Evolutionary conservation across 2,113 vertebrate genomes (phyloP).

Genomic region (Centropristis striata): DNA sequence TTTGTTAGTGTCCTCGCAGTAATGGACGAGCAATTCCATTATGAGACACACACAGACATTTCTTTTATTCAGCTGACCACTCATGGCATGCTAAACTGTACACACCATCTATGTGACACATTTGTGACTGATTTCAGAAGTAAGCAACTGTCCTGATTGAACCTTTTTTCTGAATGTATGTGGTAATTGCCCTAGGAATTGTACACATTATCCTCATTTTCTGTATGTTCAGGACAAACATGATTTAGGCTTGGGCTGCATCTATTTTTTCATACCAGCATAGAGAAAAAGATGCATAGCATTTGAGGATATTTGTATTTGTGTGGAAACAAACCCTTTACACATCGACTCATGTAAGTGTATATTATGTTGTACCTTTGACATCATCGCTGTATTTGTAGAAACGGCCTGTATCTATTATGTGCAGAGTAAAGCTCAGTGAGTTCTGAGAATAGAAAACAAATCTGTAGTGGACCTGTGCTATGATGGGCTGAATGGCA

Average conservation of each 20-base stretch:
- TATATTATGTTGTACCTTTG: background rate
- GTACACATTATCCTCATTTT: background rate
- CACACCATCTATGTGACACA: background rate
- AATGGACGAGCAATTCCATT: conserved; percentile 65
- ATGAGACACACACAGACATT: conserved; percentile 49
- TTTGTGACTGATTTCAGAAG: background rate
- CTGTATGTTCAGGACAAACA: background rate
- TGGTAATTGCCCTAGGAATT: background rate
- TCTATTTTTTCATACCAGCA: too few species aligned
- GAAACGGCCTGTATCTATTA: background rate
- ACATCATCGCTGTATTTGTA: background rate
- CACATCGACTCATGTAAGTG: background rate
- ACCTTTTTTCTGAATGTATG: background rate
- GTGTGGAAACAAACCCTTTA: too few species aligned
- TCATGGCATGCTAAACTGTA: conserved; percentile 12
- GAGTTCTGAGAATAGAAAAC: background rate
- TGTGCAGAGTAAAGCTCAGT: background rate
- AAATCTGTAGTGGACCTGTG: background rate
- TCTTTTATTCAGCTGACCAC: conserved; percentile 38
- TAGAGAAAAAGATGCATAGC: too few species aligned
- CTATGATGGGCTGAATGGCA: background rate
- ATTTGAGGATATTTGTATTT: too few species aligned
- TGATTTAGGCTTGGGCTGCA: too few species aligned
- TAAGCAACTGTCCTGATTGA: background rate
- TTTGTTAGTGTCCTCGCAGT: conserved; percentile 40